These are phyloP conservation scores for Adela reaumurella DNA, from an alignment of 2,888 invertebrate species.

Conservation along the genomic window DNA sequence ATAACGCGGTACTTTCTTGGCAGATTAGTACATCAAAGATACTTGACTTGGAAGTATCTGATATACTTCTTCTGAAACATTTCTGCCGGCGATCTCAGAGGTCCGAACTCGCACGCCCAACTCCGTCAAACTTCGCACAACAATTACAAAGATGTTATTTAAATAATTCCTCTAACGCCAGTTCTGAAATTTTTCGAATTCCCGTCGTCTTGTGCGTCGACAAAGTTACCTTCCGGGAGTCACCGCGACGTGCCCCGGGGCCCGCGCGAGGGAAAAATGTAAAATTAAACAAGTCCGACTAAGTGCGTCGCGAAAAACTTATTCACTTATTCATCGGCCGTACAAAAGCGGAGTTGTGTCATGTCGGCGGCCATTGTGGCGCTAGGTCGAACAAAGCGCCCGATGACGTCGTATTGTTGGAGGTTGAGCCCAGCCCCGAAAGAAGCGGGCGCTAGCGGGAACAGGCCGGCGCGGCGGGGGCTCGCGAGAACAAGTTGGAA, in stretches of 20 bases:
- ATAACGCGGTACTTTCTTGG: no score
- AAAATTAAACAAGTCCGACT: slow-evolving; percentile 19
- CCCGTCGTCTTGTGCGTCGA: slow-evolving; percentile 33
- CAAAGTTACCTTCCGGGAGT: slow-evolving; percentile 14
- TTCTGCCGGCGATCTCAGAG: no score
- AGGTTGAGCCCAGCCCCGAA: no score
- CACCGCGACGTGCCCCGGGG: slow-evolving; percentile 23
- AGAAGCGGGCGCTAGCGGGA: no score
- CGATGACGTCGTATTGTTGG: background rate
- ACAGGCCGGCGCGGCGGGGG: no score
- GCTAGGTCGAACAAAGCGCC: background rate
- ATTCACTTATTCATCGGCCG: background rate
- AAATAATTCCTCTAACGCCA: slow-evolving; percentile 40
- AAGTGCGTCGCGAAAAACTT: slow-evolving; percentile 12
- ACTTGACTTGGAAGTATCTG: no score
- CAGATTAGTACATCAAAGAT: no score
- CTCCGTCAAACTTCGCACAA: slow-evolving; percentile 25
- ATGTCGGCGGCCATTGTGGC: background rate
- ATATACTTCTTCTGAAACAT: no score
- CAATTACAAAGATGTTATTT: slow-evolving; percentile 41
- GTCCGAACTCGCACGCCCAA: no score
- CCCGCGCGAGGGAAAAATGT: slow-evolving; percentile 24
- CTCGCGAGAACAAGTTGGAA: no score
- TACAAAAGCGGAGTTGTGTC: background rate
- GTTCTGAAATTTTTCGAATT: slow-evolving; percentile 47